Percentiles rank a stretch among this genome's conserved stretches.
phyloP scores from a whole-genome alignment of 2,113 vertebrate species.

The Hypomesus transpacificus region DNA sequence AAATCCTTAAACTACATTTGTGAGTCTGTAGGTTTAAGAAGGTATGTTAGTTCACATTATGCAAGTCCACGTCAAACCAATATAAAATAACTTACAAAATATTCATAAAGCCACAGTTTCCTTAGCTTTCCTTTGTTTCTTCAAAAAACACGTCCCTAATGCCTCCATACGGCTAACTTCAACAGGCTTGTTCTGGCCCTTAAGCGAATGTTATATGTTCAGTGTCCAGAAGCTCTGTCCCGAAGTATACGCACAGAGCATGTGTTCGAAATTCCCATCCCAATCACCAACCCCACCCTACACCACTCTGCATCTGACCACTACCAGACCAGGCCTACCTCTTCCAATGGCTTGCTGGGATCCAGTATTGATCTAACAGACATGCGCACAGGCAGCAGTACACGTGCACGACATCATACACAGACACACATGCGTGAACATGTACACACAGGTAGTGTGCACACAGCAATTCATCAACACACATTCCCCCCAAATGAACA shows the following conservation, averaged over 20 bases:
- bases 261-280: slow-evolving; percentile 22
- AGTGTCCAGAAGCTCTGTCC: background rate
- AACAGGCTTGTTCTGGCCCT: background rate
- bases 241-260: slow-evolving; percentile 12
- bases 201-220: background rate
- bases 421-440: background rate
- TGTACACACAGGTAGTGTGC: background rate
- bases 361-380: slow-evolving; percentile 33
- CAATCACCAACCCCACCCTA: slow-evolving; percentile 16
- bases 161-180: background rate
- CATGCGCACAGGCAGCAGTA: background rate
- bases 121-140: background rate
- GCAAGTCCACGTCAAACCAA: too few species aligned
- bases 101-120: background rate
- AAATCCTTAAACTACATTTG: too few species aligned
- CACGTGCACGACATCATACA: background rate
- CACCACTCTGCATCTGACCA: background rate
- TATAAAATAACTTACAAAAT: too few species aligned
- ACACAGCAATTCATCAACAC: slow-evolving; percentile 6
- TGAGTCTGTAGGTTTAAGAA: too few species aligned
- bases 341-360: slow-evolving; percentile 27
- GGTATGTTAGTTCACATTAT: too few species aligned
- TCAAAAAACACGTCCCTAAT: background rate
- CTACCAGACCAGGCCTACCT: background rate
- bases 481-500: background rate